A percentile compares a stretch with the other conserved stretches of the same genome.
Conservation (phyloP, 2,797 vertebrate species). For the Sebastes trivittatus region DNA sequence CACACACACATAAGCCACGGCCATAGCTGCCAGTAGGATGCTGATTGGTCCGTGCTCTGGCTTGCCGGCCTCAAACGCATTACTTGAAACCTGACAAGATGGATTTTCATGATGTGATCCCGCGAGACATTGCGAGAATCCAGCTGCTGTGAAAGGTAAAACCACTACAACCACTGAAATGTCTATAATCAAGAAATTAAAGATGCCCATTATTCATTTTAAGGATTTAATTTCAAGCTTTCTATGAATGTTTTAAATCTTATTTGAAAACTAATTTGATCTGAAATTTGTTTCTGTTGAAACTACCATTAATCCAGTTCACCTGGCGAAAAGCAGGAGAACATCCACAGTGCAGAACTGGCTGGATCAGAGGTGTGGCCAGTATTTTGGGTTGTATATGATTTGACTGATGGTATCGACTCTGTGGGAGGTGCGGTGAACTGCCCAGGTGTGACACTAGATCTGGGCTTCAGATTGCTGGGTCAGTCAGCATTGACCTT, state of each 20-base stretch:
- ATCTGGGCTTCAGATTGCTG: conserved; percentile 56
- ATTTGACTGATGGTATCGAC: conserved; percentile 21
- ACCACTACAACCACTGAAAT: not conserved
- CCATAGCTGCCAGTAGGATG: too few species aligned
- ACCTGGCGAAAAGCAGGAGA: not conserved
- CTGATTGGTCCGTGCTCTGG: too few species aligned
- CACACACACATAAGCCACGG: too few species aligned
- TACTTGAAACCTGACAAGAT: too few species aligned
- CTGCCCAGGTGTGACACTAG: conserved; percentile 38
- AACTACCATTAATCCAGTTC: not conserved
- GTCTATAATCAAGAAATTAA: not conserved
- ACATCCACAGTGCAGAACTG: not conserved
- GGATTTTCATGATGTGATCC: too few species aligned
- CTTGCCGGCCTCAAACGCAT: too few species aligned
- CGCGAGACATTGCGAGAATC: too few species aligned
- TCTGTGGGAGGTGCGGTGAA: conserved; percentile 33
- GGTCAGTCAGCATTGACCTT: conserved; percentile 60
- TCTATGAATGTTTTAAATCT: not conserved
- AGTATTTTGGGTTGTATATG: not conserved
- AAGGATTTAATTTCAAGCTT: not conserved
- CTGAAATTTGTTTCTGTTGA: not conserved
- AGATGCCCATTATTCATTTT: not conserved
- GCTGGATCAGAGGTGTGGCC: not conserved
- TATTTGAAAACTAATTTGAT: not conserved
- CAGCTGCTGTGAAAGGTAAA: too few species aligned